A percentile compares a stretch with the other conserved stretches of the same genome.
phyloP scores from a whole-genome alignment of 2,797 vertebrate genomes.

The Manis crassicaudata region DNA sequence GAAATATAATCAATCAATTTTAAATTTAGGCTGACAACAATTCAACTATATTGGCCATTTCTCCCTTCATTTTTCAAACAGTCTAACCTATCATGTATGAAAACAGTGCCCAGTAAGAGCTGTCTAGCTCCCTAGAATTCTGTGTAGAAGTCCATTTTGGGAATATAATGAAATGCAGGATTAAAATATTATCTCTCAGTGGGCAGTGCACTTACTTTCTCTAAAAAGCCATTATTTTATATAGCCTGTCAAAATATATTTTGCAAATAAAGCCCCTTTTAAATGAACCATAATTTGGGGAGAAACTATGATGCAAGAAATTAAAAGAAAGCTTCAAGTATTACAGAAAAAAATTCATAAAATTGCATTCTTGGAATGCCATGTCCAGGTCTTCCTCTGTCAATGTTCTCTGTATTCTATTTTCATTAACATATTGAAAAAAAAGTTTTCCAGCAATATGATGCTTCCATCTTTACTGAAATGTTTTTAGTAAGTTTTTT shows the following conservation, averaged over 20 bases:
- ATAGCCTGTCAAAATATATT: not conserved
- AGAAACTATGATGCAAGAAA: not conserved
- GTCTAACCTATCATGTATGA: not conserved
- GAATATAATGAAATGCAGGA: not conserved
- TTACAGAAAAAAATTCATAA: not conserved
- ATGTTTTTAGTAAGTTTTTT: constrained; percentile 1
- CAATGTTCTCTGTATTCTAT: not conserved
- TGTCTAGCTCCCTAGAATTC: not conserved
- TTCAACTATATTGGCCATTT: not conserved
- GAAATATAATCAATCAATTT: constrained; percentile 19
- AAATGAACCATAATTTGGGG: not conserved
- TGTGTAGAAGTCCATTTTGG: not conserved
- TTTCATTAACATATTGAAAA: not conserved
- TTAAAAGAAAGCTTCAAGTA: not conserved
- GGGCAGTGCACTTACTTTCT: not conserved
- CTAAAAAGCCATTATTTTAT: not conserved
- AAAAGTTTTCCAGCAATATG: not conserved
- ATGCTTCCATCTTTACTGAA: not conserved
- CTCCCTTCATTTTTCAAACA: not conserved
- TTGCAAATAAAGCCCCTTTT: not conserved
- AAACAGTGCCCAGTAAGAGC: not conserved
- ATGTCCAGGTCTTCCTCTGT: not conserved
- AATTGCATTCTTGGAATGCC: not conserved
- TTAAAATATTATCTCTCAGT: constrained; percentile 1
- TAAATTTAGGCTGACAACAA: not conserved